Base-by-base conservation (phyloP, 2,888 invertebrate species). In the Helobdella robusta region DNA sequence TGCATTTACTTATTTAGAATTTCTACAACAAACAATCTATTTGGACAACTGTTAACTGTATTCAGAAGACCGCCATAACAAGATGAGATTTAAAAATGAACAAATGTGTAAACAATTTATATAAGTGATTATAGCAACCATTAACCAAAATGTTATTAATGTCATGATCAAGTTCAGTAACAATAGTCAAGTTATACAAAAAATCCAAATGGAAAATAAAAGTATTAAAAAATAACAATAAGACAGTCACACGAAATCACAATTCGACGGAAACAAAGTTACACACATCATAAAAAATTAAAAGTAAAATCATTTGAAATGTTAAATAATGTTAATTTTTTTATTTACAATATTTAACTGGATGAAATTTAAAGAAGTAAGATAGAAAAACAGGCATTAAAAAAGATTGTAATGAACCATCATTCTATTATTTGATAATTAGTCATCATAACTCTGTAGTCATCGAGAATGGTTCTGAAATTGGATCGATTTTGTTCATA, bases 401-500 rank as follows among this genome's bases (percentile, higher is more conserved):
- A 50, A n/a, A 50, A 50, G 6, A n/a, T 8, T 20, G 8, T 11
- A n/a, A 50, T 11, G 6, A 50, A 15, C 4, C 3, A 23, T 11
- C 5, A 18, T 18, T 32, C 5, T 54, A 28, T 30, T 18, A 18
- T 54, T 5, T 30, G 23, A 15, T 30, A 5, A 5, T 54, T 11
- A 15, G 28, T 54, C 25, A 11, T 54, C 30, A 54, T 28, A 25
- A 5, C 4, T 23, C 32, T 32, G 18, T 62, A 62, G 5, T 46
- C 6, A 1, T n/a, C 8, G 23, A 62, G 50, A 18, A 62, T 62
- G 8, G 28, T n/a, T 48, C 32, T 36, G 30, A 62, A 62, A 2
- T n/a, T 6, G 18, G 32, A 32, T 25, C 62, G 48, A 18, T 44
- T 28, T 1, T 15, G 20, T 1, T 28, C 15, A 5, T 62, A 28